A percentile compares a stretch with the other conserved stretches of the same genome.
phyloP scores from a whole-genome alignment of 2,113 vertebrate species.

The Cephalopterus ornatus region DNA sequence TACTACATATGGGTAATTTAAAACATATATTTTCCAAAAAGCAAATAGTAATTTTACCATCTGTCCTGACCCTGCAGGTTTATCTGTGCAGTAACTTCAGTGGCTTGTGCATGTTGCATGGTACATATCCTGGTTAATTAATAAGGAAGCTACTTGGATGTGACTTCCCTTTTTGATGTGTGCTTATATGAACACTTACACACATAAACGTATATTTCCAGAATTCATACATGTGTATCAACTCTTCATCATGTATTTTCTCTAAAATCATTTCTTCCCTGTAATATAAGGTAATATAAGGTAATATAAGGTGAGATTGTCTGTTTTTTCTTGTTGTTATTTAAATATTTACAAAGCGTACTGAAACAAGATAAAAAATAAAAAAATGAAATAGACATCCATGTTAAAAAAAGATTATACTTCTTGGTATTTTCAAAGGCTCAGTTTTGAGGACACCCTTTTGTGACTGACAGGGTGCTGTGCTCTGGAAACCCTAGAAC shows the following conservation, averaged over 20 bases:
- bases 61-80: background rate
- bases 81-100: background rate
- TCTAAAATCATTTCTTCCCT: background rate
- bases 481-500: constrained; percentile 16
- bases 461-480: background rate
- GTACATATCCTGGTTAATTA: background rate
- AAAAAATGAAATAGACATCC: background rate
- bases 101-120: background rate
- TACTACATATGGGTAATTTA: background rate
- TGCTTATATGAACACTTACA: background rate
- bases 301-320: background rate
- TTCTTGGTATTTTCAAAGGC: constrained; percentile 20
- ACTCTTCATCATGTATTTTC: background rate
- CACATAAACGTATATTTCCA: background rate
- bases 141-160: background rate
- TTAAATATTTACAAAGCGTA: background rate
- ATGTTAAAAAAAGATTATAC: background rate
- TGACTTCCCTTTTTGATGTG: background rate
- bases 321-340: background rate
- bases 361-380: background rate
- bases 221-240: background rate
- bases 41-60: background rate
- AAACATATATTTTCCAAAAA: background rate
- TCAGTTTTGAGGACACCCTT: constrained; percentile 22
- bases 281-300: background rate